Evolutionary conservation across 2,888 invertebrate genomes (phyloP).

Genomic region (Thecophora atra): DNA sequence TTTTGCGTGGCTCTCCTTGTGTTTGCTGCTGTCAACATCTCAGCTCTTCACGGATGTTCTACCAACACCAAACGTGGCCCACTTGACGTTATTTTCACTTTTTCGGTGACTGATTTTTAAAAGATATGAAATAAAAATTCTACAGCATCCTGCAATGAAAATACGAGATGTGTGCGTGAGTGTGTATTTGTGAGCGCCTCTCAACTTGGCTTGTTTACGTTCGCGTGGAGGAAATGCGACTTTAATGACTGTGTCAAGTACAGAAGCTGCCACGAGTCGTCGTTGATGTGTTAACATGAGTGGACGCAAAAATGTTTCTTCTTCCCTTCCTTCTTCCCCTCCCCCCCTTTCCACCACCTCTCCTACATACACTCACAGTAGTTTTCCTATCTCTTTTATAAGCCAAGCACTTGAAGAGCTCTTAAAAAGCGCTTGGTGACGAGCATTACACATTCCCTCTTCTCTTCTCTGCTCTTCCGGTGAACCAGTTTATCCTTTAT

Average conservation of each 20-base stretch:
- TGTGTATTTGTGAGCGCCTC: too few species aligned
- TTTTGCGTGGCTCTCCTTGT: background rate
- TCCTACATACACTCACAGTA: too few species aligned
- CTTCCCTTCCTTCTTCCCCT: background rate
- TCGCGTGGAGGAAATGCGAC: background rate
- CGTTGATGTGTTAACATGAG: conserved; percentile 1
- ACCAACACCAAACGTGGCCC: background rate
- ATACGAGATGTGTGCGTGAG: background rate
- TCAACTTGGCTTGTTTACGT: background rate
- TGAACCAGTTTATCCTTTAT: too few species aligned
- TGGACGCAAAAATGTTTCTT: conserved; percentile 1
- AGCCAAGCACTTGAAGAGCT: too few species aligned
- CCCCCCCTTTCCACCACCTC: background rate
- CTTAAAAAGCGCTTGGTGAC: too few species aligned
- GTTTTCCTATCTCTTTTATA: too few species aligned
- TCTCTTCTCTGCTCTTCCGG: too few species aligned
- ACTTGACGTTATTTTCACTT: background rate
- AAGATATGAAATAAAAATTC: background rate
- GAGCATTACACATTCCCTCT: too few species aligned
- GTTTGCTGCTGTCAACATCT: background rate
- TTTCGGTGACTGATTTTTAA: background rate
- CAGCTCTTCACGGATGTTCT: too few species aligned
- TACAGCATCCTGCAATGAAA: background rate
- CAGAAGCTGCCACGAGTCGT: background rate
- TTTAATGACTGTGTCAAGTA: conserved; percentile 8